phyloP scores from a whole-genome alignment of 2,797 vertebrate genomes.

The Brachyrhaphis roseni region DNA sequence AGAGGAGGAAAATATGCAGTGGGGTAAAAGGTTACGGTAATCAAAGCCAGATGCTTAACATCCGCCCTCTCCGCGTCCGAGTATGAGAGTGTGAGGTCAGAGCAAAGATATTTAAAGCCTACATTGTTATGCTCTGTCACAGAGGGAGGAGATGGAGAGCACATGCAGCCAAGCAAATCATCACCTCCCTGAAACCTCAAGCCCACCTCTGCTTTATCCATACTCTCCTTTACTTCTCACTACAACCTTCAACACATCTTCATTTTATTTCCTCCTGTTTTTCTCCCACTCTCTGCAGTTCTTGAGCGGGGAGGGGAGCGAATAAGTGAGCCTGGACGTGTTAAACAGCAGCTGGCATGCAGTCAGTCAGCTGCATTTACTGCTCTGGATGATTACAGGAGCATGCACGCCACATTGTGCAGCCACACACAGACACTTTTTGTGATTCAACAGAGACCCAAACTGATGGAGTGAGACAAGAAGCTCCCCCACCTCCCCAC shows the following conservation, averaged over 20 bases:
- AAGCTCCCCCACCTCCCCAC: not conserved
- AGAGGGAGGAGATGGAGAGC: conserved; percentile 61
- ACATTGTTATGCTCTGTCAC: conserved; percentile 77
- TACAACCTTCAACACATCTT: conserved; percentile 25
- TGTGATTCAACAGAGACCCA: conserved; percentile 57
- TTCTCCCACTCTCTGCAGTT: conserved; percentile 29
- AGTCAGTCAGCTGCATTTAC: conserved; percentile 66
- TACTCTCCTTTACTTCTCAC: conserved; percentile 1
- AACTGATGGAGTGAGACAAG: conserved; percentile 55
- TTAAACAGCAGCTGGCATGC: conserved; percentile 71
- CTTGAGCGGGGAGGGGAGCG: conserved; percentile 41
- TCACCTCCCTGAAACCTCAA: conserved; percentile 66
- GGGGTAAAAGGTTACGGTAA: conserved; percentile 37
- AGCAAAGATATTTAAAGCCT: conserved; percentile 75
- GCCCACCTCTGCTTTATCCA: conserved; percentile 60
- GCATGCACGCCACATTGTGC: conserved; percentile 43
- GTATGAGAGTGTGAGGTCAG: conserved; percentile 66
- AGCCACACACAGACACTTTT: conserved; percentile 34
- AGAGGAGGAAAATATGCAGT: conserved; percentile 4
- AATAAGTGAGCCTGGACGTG: conserved; percentile 65
- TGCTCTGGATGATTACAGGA: conserved; percentile 53
- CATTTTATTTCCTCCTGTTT: conserved; percentile 37
- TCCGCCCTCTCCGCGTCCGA: conserved; percentile 47
- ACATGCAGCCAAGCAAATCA: conserved; percentile 72
- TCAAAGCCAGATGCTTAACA: conserved; percentile 56